Percentiles rank a stretch among this genome's conserved stretches.
phyloP scores from a whole-genome alignment of 1,140 invertebrate species.

The Colletes gigas region DNA sequence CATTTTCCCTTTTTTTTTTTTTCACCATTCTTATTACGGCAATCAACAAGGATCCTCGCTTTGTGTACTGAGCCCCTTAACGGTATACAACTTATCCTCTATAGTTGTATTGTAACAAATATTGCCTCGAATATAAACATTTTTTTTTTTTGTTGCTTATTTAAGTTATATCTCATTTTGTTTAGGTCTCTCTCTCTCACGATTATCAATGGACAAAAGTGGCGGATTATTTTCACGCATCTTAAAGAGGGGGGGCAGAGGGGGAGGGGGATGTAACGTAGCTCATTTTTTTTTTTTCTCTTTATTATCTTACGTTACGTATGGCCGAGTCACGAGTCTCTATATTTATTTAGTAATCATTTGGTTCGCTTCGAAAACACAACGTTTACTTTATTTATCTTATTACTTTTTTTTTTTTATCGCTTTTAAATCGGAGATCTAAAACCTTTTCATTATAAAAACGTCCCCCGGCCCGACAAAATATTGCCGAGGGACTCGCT shows the following conservation, averaged over 20 bases:
- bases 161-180: slow-evolving; percentile 58
- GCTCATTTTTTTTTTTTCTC: slow-evolving; percentile 30
- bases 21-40: neutral
- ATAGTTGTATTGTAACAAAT: slow-evolving; percentile 78
- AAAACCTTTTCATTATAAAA: slow-evolving; percentile 77
- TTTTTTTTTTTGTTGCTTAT: slow-evolving; percentile 58
- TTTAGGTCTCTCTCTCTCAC: slow-evolving; percentile 35
- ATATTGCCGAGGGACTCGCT: slow-evolving; percentile 77
- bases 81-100: slow-evolving; percentile 70
- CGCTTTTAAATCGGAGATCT: slow-evolving; percentile 65
- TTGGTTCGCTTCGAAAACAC: slow-evolving; percentile 70
- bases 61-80: slow-evolving; percentile 51
- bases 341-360: slow-evolving; percentile 60
- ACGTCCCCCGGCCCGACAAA: slow-evolving; percentile 77
- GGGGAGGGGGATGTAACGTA: neutral
- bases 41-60: slow-evolving; percentile 26
- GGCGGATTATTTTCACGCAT: slow-evolving; percentile 61
- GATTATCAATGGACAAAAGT: slow-evolving; percentile 65
- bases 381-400: slow-evolving; percentile 33
- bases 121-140: slow-evolving; percentile 80
- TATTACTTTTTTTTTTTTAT: slow-evolving; percentile 45
- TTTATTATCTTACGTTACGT: slow-evolving; percentile 68
- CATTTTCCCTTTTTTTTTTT: neutral
- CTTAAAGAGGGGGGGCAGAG: slow-evolving; percentile 31
- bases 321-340: slow-evolving; percentile 73